Conservation (phyloP, 2,797 vertebrate species). For the Eulemur mongoz region DNA sequence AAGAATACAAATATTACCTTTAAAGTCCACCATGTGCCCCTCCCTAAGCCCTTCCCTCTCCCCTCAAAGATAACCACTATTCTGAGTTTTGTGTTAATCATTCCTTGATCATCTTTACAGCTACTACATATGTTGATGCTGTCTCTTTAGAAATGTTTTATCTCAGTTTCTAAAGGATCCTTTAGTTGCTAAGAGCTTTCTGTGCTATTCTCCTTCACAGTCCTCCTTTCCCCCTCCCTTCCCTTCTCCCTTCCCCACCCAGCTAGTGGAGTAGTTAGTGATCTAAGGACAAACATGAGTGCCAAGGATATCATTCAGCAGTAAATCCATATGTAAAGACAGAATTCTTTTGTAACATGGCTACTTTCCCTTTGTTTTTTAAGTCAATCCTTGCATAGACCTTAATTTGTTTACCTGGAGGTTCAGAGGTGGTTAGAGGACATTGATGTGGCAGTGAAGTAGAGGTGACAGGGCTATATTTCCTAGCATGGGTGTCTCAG, state of each 20-base stretch:
- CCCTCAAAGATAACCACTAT: background rate
- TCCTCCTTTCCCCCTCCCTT: background rate
- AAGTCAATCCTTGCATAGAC: background rate
- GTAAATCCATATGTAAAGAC: background rate
- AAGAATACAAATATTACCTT: background rate
- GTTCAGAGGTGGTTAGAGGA: background rate
- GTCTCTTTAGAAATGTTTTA: conserved; percentile 44
- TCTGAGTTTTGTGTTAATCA: conserved; percentile 27
- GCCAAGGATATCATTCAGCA: conserved; percentile 39
- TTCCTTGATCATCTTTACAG: conserved; percentile 38
- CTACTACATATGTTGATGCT: background rate
- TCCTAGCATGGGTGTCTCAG: background rate
- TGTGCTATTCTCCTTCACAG: background rate
- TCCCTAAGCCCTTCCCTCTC: background rate
- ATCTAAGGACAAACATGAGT: conserved; percentile 21
- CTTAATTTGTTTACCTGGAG: conserved; percentile 14
- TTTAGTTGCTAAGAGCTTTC: conserved; percentile 39
- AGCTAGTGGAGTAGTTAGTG: background rate
- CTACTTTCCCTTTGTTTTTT: conserved; percentile 42
- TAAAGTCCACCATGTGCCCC: background rate
- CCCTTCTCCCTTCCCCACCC: background rate
- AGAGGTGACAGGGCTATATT: background rate
- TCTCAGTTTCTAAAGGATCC: conserved; percentile 44
- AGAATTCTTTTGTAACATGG: conserved; percentile 31
- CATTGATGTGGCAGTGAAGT: background rate